These are phyloP conservation scores for Lepidonotus clava DNA, from an alignment of 2,888 invertebrate genomes.

Conservation along the genomic window DNA sequence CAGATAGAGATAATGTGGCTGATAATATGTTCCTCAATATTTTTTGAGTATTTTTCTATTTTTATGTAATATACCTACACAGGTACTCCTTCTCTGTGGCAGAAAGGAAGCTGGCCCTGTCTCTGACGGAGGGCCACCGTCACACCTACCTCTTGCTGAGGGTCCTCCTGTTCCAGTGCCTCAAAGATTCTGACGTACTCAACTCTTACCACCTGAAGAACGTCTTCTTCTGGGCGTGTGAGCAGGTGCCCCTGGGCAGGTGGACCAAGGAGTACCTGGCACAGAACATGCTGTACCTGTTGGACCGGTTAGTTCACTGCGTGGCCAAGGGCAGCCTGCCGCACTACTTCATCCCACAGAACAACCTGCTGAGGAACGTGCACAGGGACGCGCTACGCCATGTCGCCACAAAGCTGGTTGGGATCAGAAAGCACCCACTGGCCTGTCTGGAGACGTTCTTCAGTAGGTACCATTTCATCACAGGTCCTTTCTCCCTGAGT, in stretches of 20 bases:
- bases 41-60: no score
- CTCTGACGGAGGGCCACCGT: conserved; percentile 67
- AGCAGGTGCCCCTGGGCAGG: conserved; percentile 65
- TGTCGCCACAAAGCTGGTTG: background rate
- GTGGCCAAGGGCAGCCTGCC: conserved; percentile 66
- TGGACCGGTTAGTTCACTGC: conserved; percentile 66
- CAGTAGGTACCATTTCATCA: background rate
- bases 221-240: conserved; percentile 68
- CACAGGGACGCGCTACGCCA: background rate
- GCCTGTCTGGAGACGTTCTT: background rate
- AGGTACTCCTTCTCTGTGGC: conserved; percentile 68
- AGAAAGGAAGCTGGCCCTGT: conserved; percentile 65
- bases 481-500: background rate
- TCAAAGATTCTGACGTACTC: conserved; percentile 61
- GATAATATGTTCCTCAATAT: no score
- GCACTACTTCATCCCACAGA: conserved; percentile 68
- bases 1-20: no score
- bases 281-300: conserved; percentile 63
- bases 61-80: no score
- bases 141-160: conserved; percentile 68
- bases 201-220: conserved; percentile 66
- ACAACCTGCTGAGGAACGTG: conserved; percentile 67
- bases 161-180: conserved; percentile 62
- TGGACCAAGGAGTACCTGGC: conserved; percentile 67
- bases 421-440: background rate